Conservation (phyloP, 2,113 vertebrate species). For the Podarcis muralis region DNA sequence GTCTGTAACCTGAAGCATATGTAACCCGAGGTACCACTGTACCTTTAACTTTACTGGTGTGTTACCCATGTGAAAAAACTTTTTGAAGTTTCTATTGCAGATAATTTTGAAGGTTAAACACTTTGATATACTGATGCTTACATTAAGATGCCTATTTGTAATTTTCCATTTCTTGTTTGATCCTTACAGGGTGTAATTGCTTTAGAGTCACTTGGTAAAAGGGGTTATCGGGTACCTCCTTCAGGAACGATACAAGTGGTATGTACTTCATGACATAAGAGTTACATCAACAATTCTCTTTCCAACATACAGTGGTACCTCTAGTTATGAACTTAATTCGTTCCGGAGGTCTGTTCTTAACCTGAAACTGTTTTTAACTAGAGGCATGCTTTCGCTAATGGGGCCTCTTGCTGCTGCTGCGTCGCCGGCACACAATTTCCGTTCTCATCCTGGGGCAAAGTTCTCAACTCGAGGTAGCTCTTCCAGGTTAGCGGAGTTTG, state of each 20-base stretch:
- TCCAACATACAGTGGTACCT: constrained; percentile 37
- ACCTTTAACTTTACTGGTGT: no score
- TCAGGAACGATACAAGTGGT: constrained; percentile 99
- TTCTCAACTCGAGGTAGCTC: no score
- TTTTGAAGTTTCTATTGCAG: constrained; percentile 9
- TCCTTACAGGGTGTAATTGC: constrained; percentile 91
- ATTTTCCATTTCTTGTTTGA: constrained; percentile 46
- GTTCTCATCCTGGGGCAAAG: no score
- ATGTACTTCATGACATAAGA: constrained; percentile 73
- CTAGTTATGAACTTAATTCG: no score
- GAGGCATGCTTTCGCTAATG: no score
- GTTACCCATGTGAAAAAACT: background rate
- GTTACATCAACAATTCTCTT: constrained; percentile 68
- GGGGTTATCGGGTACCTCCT: constrained; percentile 98
- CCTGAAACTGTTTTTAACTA: no score
- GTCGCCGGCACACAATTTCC: no score
- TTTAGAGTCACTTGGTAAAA: constrained; percentile 97
- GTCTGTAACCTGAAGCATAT: no score
- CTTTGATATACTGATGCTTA: constrained; percentile 41
- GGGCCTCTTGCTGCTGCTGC: no score
- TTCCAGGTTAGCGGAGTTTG: no score
- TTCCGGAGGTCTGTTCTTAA: no score
- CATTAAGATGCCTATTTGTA: constrained; percentile 31
- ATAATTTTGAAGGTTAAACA: constrained; percentile 6
- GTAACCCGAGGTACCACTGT: no score